Conservation (phyloP, 2,113 vertebrate species). For the Phasianus colchicus region DNA sequence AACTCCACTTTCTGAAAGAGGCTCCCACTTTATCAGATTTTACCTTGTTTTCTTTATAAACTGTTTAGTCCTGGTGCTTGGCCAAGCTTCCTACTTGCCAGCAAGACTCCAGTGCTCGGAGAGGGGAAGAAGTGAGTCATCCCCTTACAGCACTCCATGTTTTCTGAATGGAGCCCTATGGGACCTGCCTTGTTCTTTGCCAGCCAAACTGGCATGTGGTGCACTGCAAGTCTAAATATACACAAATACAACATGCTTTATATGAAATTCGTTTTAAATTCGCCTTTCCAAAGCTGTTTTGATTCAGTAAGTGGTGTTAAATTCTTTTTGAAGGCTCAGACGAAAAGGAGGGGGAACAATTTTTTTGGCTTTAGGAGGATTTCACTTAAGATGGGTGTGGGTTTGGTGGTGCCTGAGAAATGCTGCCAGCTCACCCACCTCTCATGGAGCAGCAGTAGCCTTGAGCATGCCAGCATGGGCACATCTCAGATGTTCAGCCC, state of each 20-base stretch:
- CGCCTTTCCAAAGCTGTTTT: neutral
- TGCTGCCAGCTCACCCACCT: too few relatives aligned
- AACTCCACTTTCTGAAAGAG: neutral
- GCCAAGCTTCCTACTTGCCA: neutral
- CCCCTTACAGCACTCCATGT: fast-evolving
- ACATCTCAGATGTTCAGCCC: neutral
- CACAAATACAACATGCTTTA: neutral
- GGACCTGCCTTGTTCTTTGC: neutral
- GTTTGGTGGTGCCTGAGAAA: neutral
- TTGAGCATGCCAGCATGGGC: too few relatives aligned
- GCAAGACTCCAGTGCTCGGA: neutral
- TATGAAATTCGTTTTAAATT: neutral
- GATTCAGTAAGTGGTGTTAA: neutral
- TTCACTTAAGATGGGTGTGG: neutral
- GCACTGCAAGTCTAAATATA: neutral
- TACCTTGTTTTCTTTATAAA: neutral
- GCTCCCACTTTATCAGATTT: neutral
- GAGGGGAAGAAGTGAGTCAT: neutral
- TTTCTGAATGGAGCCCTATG: neutral
- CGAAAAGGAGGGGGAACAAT: neutral
- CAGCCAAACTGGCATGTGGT: neutral
- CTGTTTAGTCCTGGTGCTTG: neutral
- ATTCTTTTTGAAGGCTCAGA: neutral
- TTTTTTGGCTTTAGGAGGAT: neutral
- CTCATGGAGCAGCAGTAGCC: too few relatives aligned